A percentile compares a stretch with the other conserved stretches of the same genome.
These are phyloP conservation scores for Siniperca chuatsi DNA, from an alignment of 2,113 vertebrate genomes.

Conservation along the genomic window DNA sequence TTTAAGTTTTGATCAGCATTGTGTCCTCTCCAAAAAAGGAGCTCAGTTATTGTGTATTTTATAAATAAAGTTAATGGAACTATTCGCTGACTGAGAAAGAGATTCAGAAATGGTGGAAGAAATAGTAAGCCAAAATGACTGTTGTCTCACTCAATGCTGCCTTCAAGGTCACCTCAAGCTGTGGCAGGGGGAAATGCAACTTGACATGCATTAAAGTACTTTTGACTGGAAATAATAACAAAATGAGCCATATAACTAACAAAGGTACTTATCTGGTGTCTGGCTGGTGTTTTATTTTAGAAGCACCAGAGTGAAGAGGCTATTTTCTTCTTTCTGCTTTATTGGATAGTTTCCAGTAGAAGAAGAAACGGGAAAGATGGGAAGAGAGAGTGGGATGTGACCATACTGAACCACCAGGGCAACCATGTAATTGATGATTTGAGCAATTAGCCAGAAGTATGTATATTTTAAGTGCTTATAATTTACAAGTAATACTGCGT, in stretches of 20 bases:
- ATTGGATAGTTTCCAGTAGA: conserved; percentile 16
- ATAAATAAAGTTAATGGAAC: not conserved
- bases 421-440: not conserved
- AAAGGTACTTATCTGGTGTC: conserved; percentile 12
- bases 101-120: not conserved
- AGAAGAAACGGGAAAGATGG: not conserved
- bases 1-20: not conserved
- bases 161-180: not conserved
- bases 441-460: not conserved
- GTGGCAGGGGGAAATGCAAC: conserved; percentile 15
- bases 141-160: conserved; percentile 15
- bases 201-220: conserved; percentile 29
- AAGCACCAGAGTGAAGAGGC: not conserved
- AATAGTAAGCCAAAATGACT: conserved; percentile 6
- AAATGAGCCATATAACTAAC: conserved; percentile 11
- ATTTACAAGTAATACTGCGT: not conserved
- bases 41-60: not conserved
- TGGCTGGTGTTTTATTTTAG: conserved; percentile 32
- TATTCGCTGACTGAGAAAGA: not conserved
- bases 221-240: conserved; percentile 36
- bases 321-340: not conserved
- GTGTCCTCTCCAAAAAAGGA: not conserved
- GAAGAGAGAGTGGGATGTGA: not conserved
- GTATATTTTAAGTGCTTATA: not conserved
- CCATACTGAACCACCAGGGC: not conserved